Conservation (phyloP, 2,888 invertebrate genomes). For the Peribatodes rhomboidaria region DNA sequence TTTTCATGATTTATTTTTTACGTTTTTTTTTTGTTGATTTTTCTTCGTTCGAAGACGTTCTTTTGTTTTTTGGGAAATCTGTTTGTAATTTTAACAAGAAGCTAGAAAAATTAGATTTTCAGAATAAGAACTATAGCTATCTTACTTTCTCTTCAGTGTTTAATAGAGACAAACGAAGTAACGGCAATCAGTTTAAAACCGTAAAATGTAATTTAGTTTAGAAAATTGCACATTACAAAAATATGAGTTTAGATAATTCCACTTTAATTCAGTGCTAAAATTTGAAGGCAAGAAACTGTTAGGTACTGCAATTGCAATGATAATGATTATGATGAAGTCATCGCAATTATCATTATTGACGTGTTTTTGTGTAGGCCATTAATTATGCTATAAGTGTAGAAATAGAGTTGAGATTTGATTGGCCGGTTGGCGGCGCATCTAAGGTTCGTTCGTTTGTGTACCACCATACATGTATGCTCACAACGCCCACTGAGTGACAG, state of each 20-base stretch:
- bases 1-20: neutral
- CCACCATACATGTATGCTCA: constrained; percentile 67
- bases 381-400: too few relatives aligned
- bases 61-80: neutral
- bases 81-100: neutral
- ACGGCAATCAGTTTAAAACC: too few relatives aligned
- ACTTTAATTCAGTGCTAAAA: neutral
- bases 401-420: neutral
- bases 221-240: too few relatives aligned
- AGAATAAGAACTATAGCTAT: neutral
- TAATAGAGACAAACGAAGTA: neutral
- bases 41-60: neutral
- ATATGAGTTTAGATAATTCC: neutral
- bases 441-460: constrained; percentile 47
- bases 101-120: neutral
- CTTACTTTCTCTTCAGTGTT: neutral
- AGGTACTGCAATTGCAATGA: neutral
- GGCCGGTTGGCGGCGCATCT: neutral
- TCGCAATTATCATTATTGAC: too few relatives aligned
- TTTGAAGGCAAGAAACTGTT: neutral
- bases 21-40: neutral
- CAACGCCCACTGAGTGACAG: constrained; percentile 65
- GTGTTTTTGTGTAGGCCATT: too few relatives aligned
- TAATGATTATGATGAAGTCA: too few relatives aligned
- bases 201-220: too few relatives aligned